phyloP scores from a whole-genome alignment of 2,113 vertebrate genomes.

The Mustelus asterias region DNA sequence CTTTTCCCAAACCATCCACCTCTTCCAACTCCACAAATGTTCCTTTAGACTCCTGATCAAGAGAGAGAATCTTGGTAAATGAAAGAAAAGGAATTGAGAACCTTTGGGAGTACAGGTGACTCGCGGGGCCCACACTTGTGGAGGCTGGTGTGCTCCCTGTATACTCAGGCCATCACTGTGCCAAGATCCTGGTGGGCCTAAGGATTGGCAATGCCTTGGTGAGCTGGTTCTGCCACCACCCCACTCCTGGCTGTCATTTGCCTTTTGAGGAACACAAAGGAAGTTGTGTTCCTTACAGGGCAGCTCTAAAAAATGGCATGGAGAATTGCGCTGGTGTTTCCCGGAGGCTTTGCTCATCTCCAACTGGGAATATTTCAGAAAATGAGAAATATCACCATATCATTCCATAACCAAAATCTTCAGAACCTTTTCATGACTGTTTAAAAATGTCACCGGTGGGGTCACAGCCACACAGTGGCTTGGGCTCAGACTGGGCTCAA shows the following conservation, averaged over 20 bases:
- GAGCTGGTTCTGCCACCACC: not conserved
- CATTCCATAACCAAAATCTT: not conserved
- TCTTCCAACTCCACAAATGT: not conserved
- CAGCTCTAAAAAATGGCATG: not conserved
- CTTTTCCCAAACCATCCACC: no score
- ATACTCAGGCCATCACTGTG: no score
- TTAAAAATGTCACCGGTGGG: no score
- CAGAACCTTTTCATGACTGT: no score
- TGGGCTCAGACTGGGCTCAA: no score
- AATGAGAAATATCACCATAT: no score
- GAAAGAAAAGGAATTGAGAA: not conserved
- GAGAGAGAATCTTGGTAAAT: not conserved
- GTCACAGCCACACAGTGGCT: no score
- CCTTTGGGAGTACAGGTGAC: not conserved
- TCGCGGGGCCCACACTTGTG: not conserved
- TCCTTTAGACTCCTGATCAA: not conserved
- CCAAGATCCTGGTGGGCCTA: no score
- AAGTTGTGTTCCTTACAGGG: not conserved
- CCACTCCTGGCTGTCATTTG: no score
- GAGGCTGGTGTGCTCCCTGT: not conserved
- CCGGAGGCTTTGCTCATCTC: no score
- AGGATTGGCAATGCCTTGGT: not conserved
- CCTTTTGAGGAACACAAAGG: not conserved
- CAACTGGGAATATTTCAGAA: no score
- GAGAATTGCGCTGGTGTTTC: not conserved